A percentile compares a stretch with the other conserved stretches of the same genome.
These are phyloP conservation scores for Ceratotherium simum DNA, from an alignment of 2,113 vertebrate species.

Conservation along the genomic window DNA sequence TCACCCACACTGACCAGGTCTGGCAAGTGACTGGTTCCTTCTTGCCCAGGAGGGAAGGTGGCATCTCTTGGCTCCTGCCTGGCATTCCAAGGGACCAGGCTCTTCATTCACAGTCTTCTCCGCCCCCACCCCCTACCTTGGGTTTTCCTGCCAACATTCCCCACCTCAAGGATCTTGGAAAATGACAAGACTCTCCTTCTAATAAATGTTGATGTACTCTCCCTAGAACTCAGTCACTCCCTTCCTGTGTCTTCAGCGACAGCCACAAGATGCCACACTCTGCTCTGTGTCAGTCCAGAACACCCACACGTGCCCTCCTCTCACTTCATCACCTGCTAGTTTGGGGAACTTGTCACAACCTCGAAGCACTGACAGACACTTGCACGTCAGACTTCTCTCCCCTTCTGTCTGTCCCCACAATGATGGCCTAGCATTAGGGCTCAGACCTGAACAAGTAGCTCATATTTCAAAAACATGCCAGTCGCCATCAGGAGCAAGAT, in stretches of 20 bases:
- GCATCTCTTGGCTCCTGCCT: not conserved
- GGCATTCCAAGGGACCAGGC: not conserved
- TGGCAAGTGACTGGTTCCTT: not conserved
- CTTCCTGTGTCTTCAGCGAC: not conserved
- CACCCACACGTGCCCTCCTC: not conserved
- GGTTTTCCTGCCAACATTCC: not conserved
- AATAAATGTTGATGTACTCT: not conserved
- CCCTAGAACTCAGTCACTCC: not conserved
- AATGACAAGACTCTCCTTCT: not conserved
- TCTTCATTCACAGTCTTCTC: not conserved
- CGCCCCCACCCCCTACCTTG: not conserved
- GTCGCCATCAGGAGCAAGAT: not conserved
- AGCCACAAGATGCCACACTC: not conserved
- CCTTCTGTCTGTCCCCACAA: rapidly evolving
- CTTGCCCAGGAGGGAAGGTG: not conserved
- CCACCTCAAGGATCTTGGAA: not conserved
- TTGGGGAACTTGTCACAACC: not conserved
- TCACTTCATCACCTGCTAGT: not conserved
- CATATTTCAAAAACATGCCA: not conserved
- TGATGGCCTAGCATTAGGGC: rapidly evolving
- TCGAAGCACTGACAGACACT: rapidly evolving
- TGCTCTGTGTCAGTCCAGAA: not conserved
- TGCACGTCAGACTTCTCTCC: rapidly evolving
- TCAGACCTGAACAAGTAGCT: not conserved
- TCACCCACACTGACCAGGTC: not conserved